These are phyloP conservation scores for Iselma pallidipennis DNA, from an alignment of 2,888 invertebrate genomes.

Conservation along the genomic window DNA sequence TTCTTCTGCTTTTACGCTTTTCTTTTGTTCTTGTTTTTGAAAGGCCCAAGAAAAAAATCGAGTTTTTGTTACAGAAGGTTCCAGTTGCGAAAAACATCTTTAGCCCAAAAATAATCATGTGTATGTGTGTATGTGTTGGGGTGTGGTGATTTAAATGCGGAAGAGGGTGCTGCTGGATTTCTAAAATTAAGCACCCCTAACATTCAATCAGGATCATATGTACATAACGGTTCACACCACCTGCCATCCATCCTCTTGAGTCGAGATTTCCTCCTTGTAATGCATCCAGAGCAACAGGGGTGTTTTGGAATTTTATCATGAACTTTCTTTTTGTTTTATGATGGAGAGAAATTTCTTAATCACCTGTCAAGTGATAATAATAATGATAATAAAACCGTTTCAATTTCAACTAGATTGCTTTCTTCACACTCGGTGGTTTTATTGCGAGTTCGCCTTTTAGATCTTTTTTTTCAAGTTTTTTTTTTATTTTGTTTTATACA, in stretches of 20 bases:
- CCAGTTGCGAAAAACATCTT: conserved; percentile 16
- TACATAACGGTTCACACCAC: conserved; percentile 23
- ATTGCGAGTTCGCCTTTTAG: conserved; percentile 11
- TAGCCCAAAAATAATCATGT: conserved; percentile 12
- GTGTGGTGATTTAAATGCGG: conserved; percentile 8
- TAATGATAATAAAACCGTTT: conserved; percentile 12
- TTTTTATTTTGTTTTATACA: conserved; percentile 29
- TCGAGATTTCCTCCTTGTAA: conserved; percentile 9
- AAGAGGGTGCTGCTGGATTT: conserved; percentile 8
- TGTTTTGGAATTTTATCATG: too few species aligned
- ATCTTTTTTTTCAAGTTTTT: too few species aligned
- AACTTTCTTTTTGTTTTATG: not conserved
- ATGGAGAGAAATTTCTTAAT: conserved; percentile 3
- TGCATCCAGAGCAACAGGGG: not conserved
- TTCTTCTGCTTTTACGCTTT: conserved; percentile 17
- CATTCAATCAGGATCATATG: conserved; percentile 4
- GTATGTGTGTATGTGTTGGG: too few species aligned
- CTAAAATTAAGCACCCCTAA: conserved; percentile 16
- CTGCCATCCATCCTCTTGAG: conserved; percentile 6
- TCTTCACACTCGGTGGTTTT: conserved; percentile 23
- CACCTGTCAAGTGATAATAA: conserved; percentile 6
- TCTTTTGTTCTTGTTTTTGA: conserved; percentile 11
- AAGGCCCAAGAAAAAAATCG: not conserved
- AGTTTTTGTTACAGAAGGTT: conserved; percentile 24
- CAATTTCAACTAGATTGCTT: conserved; percentile 10